phyloP scores from a whole-genome alignment of 2,797 vertebrate genomes.

The Poeciliopsis gracilis region DNA sequence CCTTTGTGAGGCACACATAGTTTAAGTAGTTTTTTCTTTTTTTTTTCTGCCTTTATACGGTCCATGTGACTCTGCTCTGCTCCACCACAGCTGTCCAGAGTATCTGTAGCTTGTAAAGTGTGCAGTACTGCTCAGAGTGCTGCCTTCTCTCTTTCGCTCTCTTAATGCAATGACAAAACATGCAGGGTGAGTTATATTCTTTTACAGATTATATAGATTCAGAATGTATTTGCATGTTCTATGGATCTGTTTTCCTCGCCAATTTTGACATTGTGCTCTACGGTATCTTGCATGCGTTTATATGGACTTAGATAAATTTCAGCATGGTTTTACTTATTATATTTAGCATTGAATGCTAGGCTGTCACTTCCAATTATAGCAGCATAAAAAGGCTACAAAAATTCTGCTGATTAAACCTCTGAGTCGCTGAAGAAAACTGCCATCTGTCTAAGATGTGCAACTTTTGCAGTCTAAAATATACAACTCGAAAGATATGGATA shows the following conservation, averaged over 20 bases:
- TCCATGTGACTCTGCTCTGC: constrained; percentile 80
- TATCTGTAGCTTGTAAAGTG: constrained; percentile 66
- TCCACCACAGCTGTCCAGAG: constrained; percentile 71
- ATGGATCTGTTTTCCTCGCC: not conserved
- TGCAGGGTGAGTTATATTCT: constrained; percentile 75
- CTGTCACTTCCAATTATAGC: not conserved
- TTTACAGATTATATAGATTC: constrained; percentile 7
- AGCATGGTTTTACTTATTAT: not conserved
- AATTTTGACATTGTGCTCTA: not conserved
- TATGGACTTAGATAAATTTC: not conserved
- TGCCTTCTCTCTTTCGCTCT: constrained; percentile 57
- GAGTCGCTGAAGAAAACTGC: not conserved
- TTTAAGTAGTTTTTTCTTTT: constrained; percentile 65
- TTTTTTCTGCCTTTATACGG: constrained; percentile 50
- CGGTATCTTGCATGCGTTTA: not conserved
- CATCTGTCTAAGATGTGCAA: not conserved
- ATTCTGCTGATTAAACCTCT: not conserved
- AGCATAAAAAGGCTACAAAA: not conserved
- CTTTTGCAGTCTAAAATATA: constrained; percentile 3
- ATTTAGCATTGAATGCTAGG: not conserved
- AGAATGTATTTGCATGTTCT: constrained; percentile 15
- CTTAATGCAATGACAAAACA: constrained; percentile 84
- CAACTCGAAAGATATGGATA: not conserved
- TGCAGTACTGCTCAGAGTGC: constrained; percentile 73
- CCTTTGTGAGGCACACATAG: constrained; percentile 64